Evolutionary conservation across 2,113 vertebrate species (phyloP).

Genomic region (Leucosticte australis): DNA sequence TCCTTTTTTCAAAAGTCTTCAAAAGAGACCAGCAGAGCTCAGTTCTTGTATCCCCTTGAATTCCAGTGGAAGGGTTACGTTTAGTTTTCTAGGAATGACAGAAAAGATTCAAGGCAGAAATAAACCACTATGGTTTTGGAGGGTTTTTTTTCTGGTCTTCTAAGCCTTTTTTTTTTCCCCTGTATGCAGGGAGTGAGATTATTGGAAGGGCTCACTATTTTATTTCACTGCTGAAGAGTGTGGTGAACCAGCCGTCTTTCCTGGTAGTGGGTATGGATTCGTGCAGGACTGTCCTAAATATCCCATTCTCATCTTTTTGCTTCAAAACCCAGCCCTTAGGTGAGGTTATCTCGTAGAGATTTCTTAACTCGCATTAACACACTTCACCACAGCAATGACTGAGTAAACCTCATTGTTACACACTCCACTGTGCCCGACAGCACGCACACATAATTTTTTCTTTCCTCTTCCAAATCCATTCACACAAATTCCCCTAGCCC

Average conservation of each 20-base stretch:
- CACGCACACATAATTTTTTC: not conserved
- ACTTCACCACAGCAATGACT: not conserved
- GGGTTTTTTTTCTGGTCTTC: not conserved
- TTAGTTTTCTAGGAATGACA: not conserved
- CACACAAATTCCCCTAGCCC: fast-evolving
- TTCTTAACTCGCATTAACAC: not conserved
- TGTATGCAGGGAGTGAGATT: not conserved
- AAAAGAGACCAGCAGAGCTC: not conserved
- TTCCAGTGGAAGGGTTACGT: not conserved
- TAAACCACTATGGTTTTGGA: not conserved
- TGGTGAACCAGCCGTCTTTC: not conserved
- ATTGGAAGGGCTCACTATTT: not conserved
- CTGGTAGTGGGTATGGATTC: not conserved
- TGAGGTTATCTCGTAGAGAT: not conserved
- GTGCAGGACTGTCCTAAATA: not conserved
- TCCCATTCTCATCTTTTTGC: not conserved
- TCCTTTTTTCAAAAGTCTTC: not conserved
- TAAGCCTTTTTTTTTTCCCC: not conserved
- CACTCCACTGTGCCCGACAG: not conserved
- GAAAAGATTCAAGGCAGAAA: not conserved
- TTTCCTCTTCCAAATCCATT: not conserved
- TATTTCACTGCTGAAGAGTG: not conserved
- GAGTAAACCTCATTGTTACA: not conserved
- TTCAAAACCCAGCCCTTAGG: not conserved
- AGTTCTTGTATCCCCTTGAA: not conserved